A percentile compares a stretch with the other conserved stretches of the same genome.
phyloP scores from a whole-genome alignment of 2,797 vertebrate species.

The Cyprinodon diabolis region DNA sequence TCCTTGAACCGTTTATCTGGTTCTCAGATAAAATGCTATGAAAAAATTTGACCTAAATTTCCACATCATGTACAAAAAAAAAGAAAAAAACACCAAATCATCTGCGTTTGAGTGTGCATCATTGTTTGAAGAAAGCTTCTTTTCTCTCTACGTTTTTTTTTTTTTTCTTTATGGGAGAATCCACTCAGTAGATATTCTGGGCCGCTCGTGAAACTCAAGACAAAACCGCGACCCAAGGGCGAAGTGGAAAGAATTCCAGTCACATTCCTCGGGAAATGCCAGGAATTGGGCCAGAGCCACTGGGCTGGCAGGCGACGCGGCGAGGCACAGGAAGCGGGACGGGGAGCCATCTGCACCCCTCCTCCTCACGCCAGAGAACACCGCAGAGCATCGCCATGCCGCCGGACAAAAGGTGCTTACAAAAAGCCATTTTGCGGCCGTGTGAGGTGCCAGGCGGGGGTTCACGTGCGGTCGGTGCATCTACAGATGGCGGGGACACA shows the following conservation, averaged over 20 bases:
- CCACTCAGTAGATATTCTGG: conserved; percentile 44
- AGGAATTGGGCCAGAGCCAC: conserved; percentile 49
- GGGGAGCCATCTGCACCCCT: conserved; percentile 52
- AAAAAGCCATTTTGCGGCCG: conserved; percentile 44
- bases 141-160: conserved; percentile 40
- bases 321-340: conserved; percentile 50
- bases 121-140: conserved; percentile 54
- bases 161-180: conserved; percentile 63
- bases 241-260: conserved; percentile 67
- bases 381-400: conserved; percentile 21
- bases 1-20: conserved; percentile 55
- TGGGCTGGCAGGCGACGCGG: conserved; percentile 40
- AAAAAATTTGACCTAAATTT: conserved; percentile 58
- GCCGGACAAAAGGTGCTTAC: conserved; percentile 41
- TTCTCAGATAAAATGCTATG: conserved; percentile 50
- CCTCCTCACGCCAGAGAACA: conserved; percentile 73
- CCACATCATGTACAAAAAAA: conserved; percentile 59
- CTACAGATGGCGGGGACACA: background rate
- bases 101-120: conserved; percentile 33
- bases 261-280: conserved; percentile 64
- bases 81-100: conserved; percentile 31
- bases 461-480: background rate
- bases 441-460: conserved; percentile 20
- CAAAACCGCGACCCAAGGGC: conserved; percentile 61
- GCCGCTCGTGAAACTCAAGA: conserved; percentile 44